Evolutionary conservation across 1,140 invertebrate genomes (phyloP).

Genomic region (Drosophila bocki): DNA sequence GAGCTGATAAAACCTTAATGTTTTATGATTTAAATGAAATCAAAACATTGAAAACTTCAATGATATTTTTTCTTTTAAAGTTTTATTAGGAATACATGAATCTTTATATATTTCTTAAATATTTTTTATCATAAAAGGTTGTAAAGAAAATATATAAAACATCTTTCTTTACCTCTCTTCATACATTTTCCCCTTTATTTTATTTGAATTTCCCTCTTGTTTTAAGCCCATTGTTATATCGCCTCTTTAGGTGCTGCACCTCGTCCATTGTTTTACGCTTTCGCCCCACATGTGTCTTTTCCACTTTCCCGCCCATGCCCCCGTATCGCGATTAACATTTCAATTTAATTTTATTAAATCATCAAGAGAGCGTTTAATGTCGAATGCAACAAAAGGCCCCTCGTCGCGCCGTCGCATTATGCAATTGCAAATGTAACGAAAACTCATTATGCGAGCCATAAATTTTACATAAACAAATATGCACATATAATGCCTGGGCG

Average conservation of each 20-base stretch:
- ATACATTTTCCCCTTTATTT: not conserved
- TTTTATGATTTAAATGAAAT: too few species aligned
- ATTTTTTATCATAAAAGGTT: not conserved
- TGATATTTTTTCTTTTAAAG: too few species aligned
- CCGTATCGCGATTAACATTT: conserved; percentile 72
- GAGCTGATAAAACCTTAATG: not conserved
- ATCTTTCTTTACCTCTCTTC: not conserved
- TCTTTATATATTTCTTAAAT: too few species aligned
- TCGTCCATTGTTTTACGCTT: conserved; percentile 62
- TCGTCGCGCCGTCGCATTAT: conserved; percentile 28
- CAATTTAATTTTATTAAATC: conserved; percentile 82
- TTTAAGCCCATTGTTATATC: conserved; percentile 21
- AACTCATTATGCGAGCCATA: conserved; percentile 54
- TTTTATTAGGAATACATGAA: not conserved
- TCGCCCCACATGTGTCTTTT: conserved; percentile 52
- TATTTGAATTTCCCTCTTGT: not conserved
- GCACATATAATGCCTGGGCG: conserved; percentile 32
- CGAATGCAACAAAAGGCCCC: conserved; percentile 60
- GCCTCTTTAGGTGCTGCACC: conserved; percentile 28
- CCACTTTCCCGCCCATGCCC: conserved; percentile 39
- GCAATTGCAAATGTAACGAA: conserved; percentile 62
- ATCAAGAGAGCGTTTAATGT: conserved; percentile 73
- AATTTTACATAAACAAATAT: conserved; percentile 48
- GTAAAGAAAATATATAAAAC: rapidly evolving
- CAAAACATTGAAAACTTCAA: not conserved